Evolutionary conservation across 2,888 invertebrate species (phyloP).

Genomic region (Meganola albula): DNA sequence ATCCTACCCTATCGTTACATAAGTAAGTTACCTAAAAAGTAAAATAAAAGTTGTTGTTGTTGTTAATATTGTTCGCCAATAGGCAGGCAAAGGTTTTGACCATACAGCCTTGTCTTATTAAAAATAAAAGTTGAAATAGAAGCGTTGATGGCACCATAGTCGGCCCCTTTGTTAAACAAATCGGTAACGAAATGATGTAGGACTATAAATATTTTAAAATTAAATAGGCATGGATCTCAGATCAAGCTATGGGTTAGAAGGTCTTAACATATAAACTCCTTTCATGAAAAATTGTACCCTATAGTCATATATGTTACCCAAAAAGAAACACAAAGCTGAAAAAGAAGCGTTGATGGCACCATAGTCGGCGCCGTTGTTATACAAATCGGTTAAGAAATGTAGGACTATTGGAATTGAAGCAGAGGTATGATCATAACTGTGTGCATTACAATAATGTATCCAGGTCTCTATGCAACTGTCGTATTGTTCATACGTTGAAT

Average conservation of each 20-base stretch:
- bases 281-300: slow-evolving; percentile 10
- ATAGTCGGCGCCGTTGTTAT: slow-evolving; percentile 5
- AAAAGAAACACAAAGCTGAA: slow-evolving; percentile 6
- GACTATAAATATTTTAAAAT: slow-evolving; percentile 8
- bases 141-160: slow-evolving; percentile 3
- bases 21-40: slow-evolving; percentile 3
- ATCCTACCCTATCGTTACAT: slow-evolving; percentile 6
- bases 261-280: slow-evolving; percentile 4
- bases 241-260: slow-evolving; percentile 5
- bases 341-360: slow-evolving; percentile 2
- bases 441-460: slow-evolving; percentile 5
- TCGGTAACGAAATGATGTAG: slow-evolving; percentile 10
- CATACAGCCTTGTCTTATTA: too few species aligned
- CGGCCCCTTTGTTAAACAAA: slow-evolving; percentile 4
- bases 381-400: slow-evolving; percentile 8
- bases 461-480: slow-evolving; percentile 9
- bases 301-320: slow-evolving; percentile 6
- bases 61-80: too few species aligned
- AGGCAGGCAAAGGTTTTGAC: too few species aligned
- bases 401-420: slow-evolving; percentile 8
- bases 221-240: slow-evolving; percentile 9
- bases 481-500: slow-evolving; percentile 11
- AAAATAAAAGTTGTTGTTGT: too few species aligned
- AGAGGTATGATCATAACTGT: slow-evolving; percentile 4
- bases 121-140: slow-evolving; percentile 7